A percentile compares a stretch with the other conserved stretches of the same genome.
Evolutionary conservation across 2,888 invertebrate species (phyloP).

Genomic region (Temnothorax ravouxi): DNA sequence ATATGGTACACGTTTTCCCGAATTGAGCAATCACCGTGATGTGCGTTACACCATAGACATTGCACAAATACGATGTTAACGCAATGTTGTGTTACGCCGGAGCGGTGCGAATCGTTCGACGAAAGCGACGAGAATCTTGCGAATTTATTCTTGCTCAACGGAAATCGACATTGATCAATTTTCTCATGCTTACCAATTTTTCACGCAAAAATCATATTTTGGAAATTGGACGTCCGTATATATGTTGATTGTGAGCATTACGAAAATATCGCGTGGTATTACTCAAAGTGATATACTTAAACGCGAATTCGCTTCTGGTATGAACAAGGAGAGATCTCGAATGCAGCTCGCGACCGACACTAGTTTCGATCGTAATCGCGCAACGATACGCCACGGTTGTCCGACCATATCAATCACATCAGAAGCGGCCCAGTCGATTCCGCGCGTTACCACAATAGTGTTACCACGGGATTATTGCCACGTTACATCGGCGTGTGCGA

Average conservation of each 20-base stretch:
- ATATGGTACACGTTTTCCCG: slow-evolving; percentile 21
- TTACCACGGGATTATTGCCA: slow-evolving; percentile 66
- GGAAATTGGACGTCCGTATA: neutral
- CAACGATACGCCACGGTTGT: slow-evolving; percentile 60
- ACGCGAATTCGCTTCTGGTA: neutral
- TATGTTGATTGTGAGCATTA: neutral
- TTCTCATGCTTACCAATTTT: neutral
- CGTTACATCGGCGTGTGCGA: slow-evolving; percentile 47
- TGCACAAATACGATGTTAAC: slow-evolving; percentile 57
- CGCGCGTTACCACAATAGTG: slow-evolving; percentile 65
- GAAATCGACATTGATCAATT: neutral
- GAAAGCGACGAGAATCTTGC: slow-evolving; percentile 28
- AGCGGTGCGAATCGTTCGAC: slow-evolving; percentile 32
- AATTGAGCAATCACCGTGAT: slow-evolving; percentile 55
- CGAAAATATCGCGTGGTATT: neutral
- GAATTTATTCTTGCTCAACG: neutral
- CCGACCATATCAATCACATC: slow-evolving; percentile 72
- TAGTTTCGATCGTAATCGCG: slow-evolving; percentile 47
- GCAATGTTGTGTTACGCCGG: slow-evolving; percentile 49
- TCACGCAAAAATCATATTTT: neutral
- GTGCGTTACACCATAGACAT: slow-evolving; percentile 54
- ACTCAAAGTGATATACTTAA: neutral
- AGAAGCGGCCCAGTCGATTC: slow-evolving; percentile 63
- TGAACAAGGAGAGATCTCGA: slow-evolving; percentile 18
- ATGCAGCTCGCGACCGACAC: slow-evolving; percentile 25